Percentiles rank a stretch among this genome's conserved stretches.
Conservation (phyloP, 2,888 invertebrate genomes). For the Mythimna vitellina region DNA sequence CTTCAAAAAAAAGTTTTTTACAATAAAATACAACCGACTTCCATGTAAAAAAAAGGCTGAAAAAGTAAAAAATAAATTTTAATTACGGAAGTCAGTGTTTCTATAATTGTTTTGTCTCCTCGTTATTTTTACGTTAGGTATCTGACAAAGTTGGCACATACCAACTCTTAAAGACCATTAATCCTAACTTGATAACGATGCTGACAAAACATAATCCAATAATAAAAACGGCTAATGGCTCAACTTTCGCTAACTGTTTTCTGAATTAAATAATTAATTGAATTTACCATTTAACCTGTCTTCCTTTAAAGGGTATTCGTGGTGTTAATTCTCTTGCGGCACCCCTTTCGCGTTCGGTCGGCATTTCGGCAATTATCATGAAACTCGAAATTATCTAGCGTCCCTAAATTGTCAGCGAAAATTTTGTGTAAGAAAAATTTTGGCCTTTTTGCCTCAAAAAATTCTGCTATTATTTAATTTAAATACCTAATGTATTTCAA, state of each 20-base stretch:
- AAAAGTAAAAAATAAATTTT: no score
- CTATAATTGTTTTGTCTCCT: no score
- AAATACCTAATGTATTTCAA: neutral
- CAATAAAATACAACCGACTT: no score
- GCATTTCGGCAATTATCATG: slow-evolving; percentile 43
- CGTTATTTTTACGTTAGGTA: no score
- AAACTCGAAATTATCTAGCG: slow-evolving; percentile 32
- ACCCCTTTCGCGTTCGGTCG: slow-evolving; percentile 16
- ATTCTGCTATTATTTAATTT: neutral
- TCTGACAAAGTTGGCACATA: neutral
- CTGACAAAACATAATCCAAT: slow-evolving; percentile 51
- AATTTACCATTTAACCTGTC: slow-evolving; percentile 50
- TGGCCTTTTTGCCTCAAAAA: neutral
- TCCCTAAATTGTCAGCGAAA: slow-evolving; percentile 1
- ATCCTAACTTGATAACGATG: slow-evolving; percentile 32
- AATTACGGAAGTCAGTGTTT: no score
- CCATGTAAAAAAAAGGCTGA: no score
- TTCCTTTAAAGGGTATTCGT: slow-evolving; percentile 37
- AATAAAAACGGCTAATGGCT: slow-evolving; percentile 56
- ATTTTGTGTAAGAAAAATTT: neutral
- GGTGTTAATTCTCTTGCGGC: slow-evolving; percentile 35
- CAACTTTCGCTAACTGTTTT: slow-evolving; percentile 51
- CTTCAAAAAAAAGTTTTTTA: no score
- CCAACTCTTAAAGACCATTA: slow-evolving; percentile 24
- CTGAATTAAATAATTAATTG: slow-evolving; percentile 55